A percentile compares a stretch with the other conserved stretches of the same genome.
These are phyloP conservation scores for Glossophaga mutica DNA, from an alignment of 2,797 vertebrate genomes.

Conservation along the genomic window DNA sequence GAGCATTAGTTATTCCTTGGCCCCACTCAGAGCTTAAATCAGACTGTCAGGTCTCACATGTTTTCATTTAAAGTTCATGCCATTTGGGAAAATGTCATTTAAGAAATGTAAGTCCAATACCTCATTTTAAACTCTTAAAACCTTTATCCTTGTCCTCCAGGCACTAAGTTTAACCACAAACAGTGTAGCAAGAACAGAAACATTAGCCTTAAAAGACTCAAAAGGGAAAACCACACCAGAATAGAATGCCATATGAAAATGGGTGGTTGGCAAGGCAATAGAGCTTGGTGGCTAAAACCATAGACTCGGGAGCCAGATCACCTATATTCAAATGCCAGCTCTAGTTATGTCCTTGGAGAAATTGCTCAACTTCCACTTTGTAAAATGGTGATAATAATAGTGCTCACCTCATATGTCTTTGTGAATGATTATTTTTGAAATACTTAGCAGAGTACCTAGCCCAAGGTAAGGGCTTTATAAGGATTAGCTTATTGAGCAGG, in stretches of 20 bases:
- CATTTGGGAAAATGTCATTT: conserved; percentile 61
- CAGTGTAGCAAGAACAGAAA: conserved; percentile 39
- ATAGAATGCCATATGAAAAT: conserved; percentile 1
- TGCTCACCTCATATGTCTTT: background rate
- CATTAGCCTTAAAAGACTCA: background rate
- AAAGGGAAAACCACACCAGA: conserved; percentile 39
- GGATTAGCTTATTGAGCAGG: background rate
- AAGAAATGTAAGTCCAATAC: conserved; percentile 31
- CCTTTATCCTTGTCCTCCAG: conserved; percentile 9
- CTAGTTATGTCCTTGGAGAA: background rate
- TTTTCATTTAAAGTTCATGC: conserved; percentile 59
- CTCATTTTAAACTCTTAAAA: conserved; percentile 50
- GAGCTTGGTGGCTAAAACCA: background rate
- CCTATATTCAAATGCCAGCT: background rate
- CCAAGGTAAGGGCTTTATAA: background rate
- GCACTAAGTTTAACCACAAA: conserved; percentile 41
- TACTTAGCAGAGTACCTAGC: background rate
- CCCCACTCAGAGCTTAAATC: conserved; percentile 34
- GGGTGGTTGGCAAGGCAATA: background rate
- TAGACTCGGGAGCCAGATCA: background rate
- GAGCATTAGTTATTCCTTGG: conserved; percentile 19
- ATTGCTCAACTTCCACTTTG: background rate
- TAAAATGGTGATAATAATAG: background rate
- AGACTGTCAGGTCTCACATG: conserved; percentile 47
- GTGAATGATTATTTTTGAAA: background rate